Evolutionary conservation across 2,113 vertebrate genomes (phyloP).

Genomic region (Arothron firmamentum): DNA sequence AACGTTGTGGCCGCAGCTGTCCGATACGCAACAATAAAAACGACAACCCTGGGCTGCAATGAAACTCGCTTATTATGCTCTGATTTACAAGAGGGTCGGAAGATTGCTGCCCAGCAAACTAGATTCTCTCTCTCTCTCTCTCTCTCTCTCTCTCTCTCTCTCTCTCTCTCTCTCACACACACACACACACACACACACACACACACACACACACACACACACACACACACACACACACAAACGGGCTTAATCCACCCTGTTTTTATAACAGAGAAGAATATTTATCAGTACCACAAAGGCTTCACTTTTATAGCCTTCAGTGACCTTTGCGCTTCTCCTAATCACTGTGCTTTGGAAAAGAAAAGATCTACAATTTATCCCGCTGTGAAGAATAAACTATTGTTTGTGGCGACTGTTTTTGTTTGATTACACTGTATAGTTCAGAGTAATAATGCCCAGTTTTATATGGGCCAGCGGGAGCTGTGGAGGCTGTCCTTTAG

Average conservation of each 20-base stretch:
- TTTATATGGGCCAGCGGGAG: no score
- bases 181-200: no score
- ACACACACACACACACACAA: slow-evolving; percentile 39
- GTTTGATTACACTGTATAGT: no score
- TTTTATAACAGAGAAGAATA: slow-evolving; percentile 67
- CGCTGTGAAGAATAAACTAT: not conserved
- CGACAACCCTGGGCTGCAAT: no score
- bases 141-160: no score
- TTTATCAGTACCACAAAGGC: slow-evolving; percentile 63
- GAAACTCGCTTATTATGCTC: no score
- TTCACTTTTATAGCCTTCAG: slow-evolving; percentile 58
- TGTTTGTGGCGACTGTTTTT: not conserved
- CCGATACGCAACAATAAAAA: no score
- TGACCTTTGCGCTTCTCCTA: slow-evolving; percentile 65
- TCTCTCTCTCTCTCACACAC: no score
- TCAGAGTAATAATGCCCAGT: no score
- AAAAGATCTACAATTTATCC: not conserved
- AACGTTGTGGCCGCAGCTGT: no score
- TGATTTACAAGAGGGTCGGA: not conserved
- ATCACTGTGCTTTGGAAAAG: not conserved
- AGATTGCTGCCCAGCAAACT: not conserved
- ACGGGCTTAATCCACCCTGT: slow-evolving; percentile 56
- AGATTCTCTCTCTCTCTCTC: not conserved
- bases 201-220: no score
- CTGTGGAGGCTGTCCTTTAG: no score